Percentiles rank a stretch among this genome's conserved stretches.
Evolutionary conservation across 2,888 invertebrate species (phyloP).

Genomic region (Anthrax anthrax): DNA sequence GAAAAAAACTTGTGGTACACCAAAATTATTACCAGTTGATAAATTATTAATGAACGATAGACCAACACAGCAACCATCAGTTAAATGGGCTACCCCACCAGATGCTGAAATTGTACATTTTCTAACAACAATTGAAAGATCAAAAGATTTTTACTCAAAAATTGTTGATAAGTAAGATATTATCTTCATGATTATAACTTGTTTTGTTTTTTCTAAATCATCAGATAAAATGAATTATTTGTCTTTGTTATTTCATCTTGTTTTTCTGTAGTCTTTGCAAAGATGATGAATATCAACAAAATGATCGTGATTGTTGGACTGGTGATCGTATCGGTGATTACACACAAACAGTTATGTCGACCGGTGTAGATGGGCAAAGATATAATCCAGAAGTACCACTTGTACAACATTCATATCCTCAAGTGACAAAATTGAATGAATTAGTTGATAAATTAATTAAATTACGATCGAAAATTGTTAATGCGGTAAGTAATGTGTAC

Average conservation of each 20-base stretch:
- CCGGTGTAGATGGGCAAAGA: conserved; percentile 28
- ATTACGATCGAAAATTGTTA: conserved; percentile 30
- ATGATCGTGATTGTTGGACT: conserved; percentile 33
- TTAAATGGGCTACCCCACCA: conserved; percentile 46
- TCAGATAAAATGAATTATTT: no score
- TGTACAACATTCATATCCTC: conserved; percentile 20
- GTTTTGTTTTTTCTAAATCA: no score
- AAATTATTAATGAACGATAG: conserved; percentile 22
- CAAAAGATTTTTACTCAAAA: conserved; percentile 69
- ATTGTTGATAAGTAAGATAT: conserved; percentile 51
- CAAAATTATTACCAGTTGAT: conserved; percentile 28
- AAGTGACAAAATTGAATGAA: conserved; percentile 27
- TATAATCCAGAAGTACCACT: conserved; percentile 35
- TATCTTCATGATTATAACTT: neutral
- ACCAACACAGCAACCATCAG: conserved; percentile 36
- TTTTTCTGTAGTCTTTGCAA: conserved; percentile 25
- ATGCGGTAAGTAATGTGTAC: conserved; percentile 27
- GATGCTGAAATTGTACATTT: conserved; percentile 50
- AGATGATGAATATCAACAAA: conserved; percentile 28
- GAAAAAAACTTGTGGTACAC: conserved; percentile 39
- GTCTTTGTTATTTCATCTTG: neutral
- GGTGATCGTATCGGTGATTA: conserved; percentile 33
- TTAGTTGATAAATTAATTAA: conserved; percentile 32
- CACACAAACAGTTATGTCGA: conserved; percentile 28
- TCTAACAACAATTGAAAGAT: conserved; percentile 49